Conservation (phyloP, 1,140 invertebrate genomes). For the Hirudo medicinalis region DNA sequence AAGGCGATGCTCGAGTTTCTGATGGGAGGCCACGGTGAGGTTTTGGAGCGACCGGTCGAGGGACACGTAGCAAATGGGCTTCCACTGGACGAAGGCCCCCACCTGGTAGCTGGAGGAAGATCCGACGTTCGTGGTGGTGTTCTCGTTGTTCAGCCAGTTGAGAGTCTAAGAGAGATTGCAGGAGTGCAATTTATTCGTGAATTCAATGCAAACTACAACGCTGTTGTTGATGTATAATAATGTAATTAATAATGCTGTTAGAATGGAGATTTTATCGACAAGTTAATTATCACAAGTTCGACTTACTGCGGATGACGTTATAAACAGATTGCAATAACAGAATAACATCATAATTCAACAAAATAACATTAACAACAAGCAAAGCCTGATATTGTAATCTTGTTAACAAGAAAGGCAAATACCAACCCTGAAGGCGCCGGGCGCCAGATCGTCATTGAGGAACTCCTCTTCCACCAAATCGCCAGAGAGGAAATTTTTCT, state of each 20-base stretch:
- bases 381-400: background rate
- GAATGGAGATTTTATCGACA: too few relatives aligned
- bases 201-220: too few relatives aligned
- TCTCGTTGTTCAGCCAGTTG: constrained; percentile 7
- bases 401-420: background rate
- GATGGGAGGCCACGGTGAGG: background rate
- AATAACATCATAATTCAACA: too few relatives aligned
- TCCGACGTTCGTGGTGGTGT: background rate
- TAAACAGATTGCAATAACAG: too few relatives aligned
- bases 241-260: too few relatives aligned
- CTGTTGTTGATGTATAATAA: too few relatives aligned
- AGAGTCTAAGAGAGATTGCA: background rate
- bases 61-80: background rate
- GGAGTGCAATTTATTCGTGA: too few relatives aligned
- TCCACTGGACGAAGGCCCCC: background rate
- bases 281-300: too few relatives aligned
- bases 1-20: background rate
- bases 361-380: background rate
- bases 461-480: background rate
- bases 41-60: background rate
- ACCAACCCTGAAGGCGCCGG: constrained; percentile 4
- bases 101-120: background rate
- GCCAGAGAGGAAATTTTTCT: background rate
- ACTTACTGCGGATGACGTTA: too few relatives aligned
- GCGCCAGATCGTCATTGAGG: background rate